Conservation (phyloP, 2,888 invertebrate genomes). For the Drosophila diplacantha region DNA sequence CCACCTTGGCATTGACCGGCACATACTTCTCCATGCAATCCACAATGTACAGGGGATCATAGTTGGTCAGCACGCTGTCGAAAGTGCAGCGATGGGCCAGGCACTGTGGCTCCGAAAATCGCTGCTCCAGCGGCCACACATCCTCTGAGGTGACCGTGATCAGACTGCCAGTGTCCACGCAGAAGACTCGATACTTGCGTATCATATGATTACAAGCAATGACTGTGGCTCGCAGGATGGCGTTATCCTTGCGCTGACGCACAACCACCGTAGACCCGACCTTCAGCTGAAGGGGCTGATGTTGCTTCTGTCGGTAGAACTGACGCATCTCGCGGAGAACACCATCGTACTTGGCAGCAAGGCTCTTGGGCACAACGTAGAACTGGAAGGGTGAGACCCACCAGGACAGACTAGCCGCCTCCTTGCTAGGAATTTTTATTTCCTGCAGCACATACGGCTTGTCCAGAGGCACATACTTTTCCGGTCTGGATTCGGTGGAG, state of each 20-base stretch:
- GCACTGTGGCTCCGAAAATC: slow-evolving; percentile 82
- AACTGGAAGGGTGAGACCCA: slow-evolving; percentile 86
- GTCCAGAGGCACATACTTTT: slow-evolving; percentile 79
- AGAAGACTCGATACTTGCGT: slow-evolving; percentile 83
- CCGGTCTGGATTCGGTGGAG: slow-evolving; percentile 35
- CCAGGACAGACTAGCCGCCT: slow-evolving; percentile 84
- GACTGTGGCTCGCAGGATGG: slow-evolving; percentile 84
- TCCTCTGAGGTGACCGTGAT: slow-evolving; percentile 82
- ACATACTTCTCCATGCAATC: slow-evolving; percentile 76
- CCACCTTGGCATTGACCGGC: slow-evolving; percentile 68
- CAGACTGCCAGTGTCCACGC: slow-evolving; percentile 87
- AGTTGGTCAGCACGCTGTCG: slow-evolving; percentile 81
- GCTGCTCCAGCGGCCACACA: slow-evolving; percentile 84
- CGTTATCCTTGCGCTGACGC: slow-evolving; percentile 84
- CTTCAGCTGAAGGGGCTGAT: slow-evolving; percentile 75
- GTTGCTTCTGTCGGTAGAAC: slow-evolving; percentile 80
- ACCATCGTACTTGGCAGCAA: slow-evolving; percentile 80
- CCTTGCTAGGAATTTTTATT: slow-evolving; percentile 79
- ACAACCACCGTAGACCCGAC: slow-evolving; percentile 84
- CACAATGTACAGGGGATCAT: slow-evolving; percentile 77
- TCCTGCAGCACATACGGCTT: slow-evolving; percentile 79
- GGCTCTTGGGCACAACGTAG: slow-evolving; percentile 80
- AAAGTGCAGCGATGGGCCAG: slow-evolving; percentile 85
- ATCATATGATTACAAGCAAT: slow-evolving; percentile 80
- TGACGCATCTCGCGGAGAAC: slow-evolving; percentile 86